Percentiles rank a stretch among this genome's conserved stretches.
phyloP scores from a whole-genome alignment of 2,797 vertebrate genomes.

The Centropyge bicolor region DNA sequence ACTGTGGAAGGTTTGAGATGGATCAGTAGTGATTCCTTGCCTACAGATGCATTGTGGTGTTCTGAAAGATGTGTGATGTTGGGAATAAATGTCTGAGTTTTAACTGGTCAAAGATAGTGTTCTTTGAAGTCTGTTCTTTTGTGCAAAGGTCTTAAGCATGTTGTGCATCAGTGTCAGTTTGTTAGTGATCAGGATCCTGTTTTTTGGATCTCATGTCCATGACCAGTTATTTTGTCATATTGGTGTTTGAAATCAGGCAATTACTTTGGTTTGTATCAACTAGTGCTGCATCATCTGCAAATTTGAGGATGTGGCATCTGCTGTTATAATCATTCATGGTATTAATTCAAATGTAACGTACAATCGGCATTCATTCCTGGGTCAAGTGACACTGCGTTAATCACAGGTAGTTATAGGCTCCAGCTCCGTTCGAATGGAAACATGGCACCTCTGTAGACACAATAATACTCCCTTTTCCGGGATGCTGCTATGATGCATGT shows the following conservation, averaged over 20 bases:
- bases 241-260: background rate
- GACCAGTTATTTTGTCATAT: background rate
- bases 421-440: too few relatives aligned
- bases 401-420: too few relatives aligned
- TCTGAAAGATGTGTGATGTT: constrained; percentile 7
- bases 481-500: too few relatives aligned
- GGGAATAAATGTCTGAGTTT: background rate
- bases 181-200: too few relatives aligned
- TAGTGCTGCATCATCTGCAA: constrained; percentile 1
- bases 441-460: too few relatives aligned
- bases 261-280: too few relatives aligned
- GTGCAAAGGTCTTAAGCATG: background rate
- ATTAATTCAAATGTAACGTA: too few relatives aligned
- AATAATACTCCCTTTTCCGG: too few relatives aligned
- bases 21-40: constrained; percentile 22
- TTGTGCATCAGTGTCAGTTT: too few relatives aligned
- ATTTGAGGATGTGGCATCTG: background rate
- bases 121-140: background rate
- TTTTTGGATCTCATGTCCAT: too few relatives aligned
- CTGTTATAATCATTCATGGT: background rate
- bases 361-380: too few relatives aligned
- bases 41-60: background rate
- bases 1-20: constrained; percentile 5
- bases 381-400: too few relatives aligned
- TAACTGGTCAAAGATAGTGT: background rate